Conservation (phyloP, 2,888 invertebrate species). For the Tinea trinotella region DNA sequence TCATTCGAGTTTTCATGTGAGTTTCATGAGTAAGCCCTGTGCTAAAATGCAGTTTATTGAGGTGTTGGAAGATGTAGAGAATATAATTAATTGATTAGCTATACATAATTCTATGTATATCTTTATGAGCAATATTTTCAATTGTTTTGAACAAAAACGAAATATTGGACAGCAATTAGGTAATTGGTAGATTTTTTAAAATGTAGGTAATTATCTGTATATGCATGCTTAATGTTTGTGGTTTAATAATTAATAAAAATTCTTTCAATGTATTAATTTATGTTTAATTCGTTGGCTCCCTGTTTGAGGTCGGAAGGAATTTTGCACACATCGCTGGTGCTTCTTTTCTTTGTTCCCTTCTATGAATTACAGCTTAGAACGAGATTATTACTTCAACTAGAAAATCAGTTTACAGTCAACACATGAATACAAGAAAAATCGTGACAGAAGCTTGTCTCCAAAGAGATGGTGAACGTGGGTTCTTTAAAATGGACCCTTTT, state of each 20-base stretch:
- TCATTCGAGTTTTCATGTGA: neutral
- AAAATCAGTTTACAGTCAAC: no score
- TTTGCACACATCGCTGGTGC: slow-evolving; percentile 6
- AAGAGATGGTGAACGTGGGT: no score
- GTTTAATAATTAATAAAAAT: neutral
- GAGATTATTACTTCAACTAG: no score
- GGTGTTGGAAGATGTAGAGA: neutral
- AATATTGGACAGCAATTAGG: neutral
- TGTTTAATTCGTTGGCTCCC: neutral
- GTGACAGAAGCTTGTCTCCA: no score
- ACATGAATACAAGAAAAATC: no score
- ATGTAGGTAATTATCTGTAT: neutral
- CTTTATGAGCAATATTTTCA: neutral
- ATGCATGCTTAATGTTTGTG: slow-evolving; percentile 6
- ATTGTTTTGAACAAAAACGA: neutral
- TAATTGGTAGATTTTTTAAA: neutral
- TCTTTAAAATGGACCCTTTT: no score
- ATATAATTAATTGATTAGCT: neutral
- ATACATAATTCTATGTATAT: slow-evolving; percentile 3
- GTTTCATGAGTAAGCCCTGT: neutral
- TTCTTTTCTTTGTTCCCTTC: slow-evolving; percentile 2
- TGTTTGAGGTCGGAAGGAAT: neutral
- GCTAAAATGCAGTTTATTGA: neutral
- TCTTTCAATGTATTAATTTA: neutral
- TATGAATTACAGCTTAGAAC: slow-evolving; percentile 1